Base-by-base conservation (phyloP, 2,113 vertebrate species). In the Xyrauchen texanus region DNA sequence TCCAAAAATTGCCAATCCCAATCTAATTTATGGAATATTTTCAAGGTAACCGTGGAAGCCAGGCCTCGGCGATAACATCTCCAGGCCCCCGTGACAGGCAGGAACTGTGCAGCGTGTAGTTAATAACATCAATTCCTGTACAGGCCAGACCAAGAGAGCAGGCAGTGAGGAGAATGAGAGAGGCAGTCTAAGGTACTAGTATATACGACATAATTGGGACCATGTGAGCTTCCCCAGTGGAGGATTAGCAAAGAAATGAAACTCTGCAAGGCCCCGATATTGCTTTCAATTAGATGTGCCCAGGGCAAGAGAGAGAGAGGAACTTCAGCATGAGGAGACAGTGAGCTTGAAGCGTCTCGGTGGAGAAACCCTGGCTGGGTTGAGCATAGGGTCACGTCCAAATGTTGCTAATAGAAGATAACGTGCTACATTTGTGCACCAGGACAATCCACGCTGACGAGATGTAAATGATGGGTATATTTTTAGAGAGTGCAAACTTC, bases 221-320 rank as follows among this genome's bases (percentile, higher is more conserved):
- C 97, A 98, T 97, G 95, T 98, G 97, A 94, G 93, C 90, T 92
- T 95, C 93, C 94, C 94, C 91, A 94, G 93, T 93, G 94, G 95
- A 96, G 95, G 92, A 92, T 94, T 93, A 93, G 86, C 88, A 91
- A 93, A 95, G 96, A 95, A 96, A 95, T 96, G 95, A 96, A 95
- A 95, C 95, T 95, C 93, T 93, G 94, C 95, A 93, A 76, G 91
- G 88, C 84, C 90, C 90, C 88, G 89, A 97, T 95, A 98, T 97
- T 94, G 94, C 95, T 96, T 98, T 96, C 96, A 98, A 98, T 98
- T 98, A 98, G 97, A 95, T 92, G 96, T 94, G 95, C 96, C 95
- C 94, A 93, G 94, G 96, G 95, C 94, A 86, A 90, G 89, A 92
- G 94, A 94, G 84, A 74, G 57, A 46, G 91, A 92, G 93, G 93